Evolutionary conservation across 1,140 invertebrate species (phyloP).

Genomic region (Gryon sp.): DNA sequence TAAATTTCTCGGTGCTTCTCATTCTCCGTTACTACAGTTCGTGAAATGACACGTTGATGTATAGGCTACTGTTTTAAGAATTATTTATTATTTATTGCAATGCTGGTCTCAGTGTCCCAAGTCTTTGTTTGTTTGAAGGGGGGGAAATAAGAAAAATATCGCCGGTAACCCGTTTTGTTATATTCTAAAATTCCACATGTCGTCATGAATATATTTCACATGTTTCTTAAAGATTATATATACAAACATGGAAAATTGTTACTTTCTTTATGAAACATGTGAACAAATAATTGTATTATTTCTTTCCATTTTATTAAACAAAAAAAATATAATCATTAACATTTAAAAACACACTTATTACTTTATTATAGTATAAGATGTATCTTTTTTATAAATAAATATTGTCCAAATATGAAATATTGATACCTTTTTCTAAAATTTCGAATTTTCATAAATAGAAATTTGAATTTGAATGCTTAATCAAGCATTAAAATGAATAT

Average conservation of each 20-base stretch:
- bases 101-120: constrained; percentile 38
- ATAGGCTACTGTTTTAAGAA: constrained; percentile 79
- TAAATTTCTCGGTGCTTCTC: constrained; percentile 77
- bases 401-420: too few species aligned
- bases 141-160: constrained; percentile 52
- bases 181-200: constrained; percentile 42
- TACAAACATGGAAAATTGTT: not conserved
- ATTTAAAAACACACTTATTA: too few species aligned
- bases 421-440: too few species aligned
- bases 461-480: too few species aligned
- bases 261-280: too few species aligned
- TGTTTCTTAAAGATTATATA: not conserved
- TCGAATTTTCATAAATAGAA: too few species aligned
- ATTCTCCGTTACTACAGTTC: constrained; percentile 67
- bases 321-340: too few species aligned
- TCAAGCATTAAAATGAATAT: too few species aligned
- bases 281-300: too few species aligned
- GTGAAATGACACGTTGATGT: constrained; percentile 79
- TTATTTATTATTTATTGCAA: constrained; percentile 79
- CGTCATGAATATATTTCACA: constrained; percentile 33
- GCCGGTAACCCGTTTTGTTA: constrained; percentile 25
- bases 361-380: not conserved
- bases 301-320: too few species aligned
- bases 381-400: too few species aligned
- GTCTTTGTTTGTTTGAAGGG: constrained; percentile 52